phyloP scores from a whole-genome alignment of 2,113 vertebrate species.

The Petromus typicus region DNA sequence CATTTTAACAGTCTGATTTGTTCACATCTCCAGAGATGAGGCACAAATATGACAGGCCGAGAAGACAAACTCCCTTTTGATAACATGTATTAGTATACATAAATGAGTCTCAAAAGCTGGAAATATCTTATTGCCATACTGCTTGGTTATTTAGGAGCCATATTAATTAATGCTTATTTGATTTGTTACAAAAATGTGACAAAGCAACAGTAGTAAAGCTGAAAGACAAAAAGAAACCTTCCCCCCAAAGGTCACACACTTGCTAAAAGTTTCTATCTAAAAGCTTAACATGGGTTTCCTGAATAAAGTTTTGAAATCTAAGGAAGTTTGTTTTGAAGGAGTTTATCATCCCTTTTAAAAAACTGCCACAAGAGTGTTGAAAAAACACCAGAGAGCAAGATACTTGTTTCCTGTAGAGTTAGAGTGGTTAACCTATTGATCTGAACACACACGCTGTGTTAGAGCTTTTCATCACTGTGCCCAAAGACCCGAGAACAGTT shows the following conservation, averaged over 20 bases:
- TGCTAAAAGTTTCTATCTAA: conserved; percentile 42
- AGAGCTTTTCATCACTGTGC: neutral
- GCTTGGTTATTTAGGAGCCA: conserved; percentile 4
- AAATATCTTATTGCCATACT: conserved; percentile 30
- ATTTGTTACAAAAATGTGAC: conserved; percentile 53
- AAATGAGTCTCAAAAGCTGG: conserved; percentile 47
- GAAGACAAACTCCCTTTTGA: conserved; percentile 72
- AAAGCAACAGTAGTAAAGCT: conserved; percentile 13
- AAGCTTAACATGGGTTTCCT: neutral
- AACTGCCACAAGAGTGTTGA: neutral
- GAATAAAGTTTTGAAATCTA: conserved; percentile 47
- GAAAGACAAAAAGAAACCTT: conserved; percentile 59
- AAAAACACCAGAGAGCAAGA: neutral
- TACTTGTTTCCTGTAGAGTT: neutral
- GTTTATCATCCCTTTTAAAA: conserved; percentile 48
- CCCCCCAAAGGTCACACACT: neutral
- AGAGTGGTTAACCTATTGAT: neutral
- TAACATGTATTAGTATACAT: neutral
- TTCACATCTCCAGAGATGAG: conserved; percentile 76
- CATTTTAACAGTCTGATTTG: conserved; percentile 49
- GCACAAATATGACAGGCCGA: conserved; percentile 34
- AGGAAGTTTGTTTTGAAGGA: conserved; percentile 37
- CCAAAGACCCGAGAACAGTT: neutral
- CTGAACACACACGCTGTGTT: neutral
- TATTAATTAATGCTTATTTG: conserved; percentile 58